phyloP scores from a whole-genome alignment of 2,888 invertebrate species.

The Podotricha telesiphe region DNA sequence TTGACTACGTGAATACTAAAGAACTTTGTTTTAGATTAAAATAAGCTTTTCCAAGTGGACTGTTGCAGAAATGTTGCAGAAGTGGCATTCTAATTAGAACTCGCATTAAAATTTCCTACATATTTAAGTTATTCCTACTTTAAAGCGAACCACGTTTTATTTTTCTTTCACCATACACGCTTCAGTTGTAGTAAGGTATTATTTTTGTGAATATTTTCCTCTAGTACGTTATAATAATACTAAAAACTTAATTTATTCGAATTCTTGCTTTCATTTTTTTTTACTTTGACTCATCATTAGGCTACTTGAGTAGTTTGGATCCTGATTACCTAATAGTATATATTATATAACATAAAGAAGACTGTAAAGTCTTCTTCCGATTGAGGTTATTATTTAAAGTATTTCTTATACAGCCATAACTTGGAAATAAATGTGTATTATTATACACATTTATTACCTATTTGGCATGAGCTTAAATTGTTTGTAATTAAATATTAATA shows the following conservation, averaged over 20 bases:
- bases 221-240: neutral
- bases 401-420: too few relatives aligned
- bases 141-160: conserved; percentile 31
- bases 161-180: conserved; percentile 26
- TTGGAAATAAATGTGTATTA: too few relatives aligned
- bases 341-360: too few relatives aligned
- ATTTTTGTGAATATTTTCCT: conserved; percentile 8
- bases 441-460: too few relatives aligned
- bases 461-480: too few relatives aligned
- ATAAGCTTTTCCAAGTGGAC: conserved; percentile 45
- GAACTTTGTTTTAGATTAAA: conserved; percentile 42
- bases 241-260: neutral
- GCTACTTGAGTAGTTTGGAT: too few relatives aligned
- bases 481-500: too few relatives aligned
- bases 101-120: conserved; percentile 44
- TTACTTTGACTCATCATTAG: neutral
- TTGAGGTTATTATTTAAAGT: too few relatives aligned
- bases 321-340: too few relatives aligned
- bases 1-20: conserved; percentile 42
- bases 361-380: too few relatives aligned
- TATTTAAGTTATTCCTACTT: conserved; percentile 42
- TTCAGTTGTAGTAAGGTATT: conserved; percentile 7
- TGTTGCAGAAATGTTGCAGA: conserved; percentile 41
- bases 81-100: conserved; percentile 47
- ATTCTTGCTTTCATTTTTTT: neutral